phyloP scores from a whole-genome alignment of 2,113 vertebrate species.

The Catharus minimus region DNA sequence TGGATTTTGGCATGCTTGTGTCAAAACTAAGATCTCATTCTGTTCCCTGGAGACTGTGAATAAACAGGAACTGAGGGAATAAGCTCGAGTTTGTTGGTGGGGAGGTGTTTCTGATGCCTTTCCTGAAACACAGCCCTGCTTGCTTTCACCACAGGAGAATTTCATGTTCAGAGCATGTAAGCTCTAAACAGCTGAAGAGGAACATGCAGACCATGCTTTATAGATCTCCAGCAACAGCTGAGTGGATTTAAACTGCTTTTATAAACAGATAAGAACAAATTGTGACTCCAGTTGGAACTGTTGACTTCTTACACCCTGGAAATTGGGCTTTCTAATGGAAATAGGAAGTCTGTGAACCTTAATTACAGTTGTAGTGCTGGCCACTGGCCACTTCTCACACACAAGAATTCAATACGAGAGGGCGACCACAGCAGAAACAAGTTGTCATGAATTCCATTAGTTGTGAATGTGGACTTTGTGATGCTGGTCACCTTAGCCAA shows the following conservation, averaged over 20 bases:
- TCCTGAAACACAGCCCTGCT: background rate
- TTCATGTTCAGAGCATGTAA: background rate
- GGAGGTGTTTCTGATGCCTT: background rate
- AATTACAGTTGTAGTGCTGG: background rate
- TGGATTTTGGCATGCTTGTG: background rate
- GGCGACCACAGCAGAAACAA: background rate
- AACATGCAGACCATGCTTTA: background rate
- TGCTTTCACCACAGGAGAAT: background rate
- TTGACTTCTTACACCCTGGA: background rate
- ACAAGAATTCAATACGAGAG: background rate
- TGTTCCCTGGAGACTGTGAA: background rate
- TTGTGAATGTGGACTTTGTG: background rate
- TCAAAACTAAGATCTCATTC: background rate
- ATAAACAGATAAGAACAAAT: background rate
- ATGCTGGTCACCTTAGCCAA: background rate
- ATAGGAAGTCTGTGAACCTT: background rate
- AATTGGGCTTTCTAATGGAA: background rate
- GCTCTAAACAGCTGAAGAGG: background rate
- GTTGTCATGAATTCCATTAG: background rate
- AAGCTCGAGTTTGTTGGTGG: background rate
- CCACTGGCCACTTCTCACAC: background rate
- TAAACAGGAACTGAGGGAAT: background rate
- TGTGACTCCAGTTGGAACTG: background rate
- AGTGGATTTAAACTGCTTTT: background rate
- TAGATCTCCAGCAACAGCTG: background rate